Conservation (phyloP, 2,113 vertebrate genomes). For the Lontra canadensis region DNA sequence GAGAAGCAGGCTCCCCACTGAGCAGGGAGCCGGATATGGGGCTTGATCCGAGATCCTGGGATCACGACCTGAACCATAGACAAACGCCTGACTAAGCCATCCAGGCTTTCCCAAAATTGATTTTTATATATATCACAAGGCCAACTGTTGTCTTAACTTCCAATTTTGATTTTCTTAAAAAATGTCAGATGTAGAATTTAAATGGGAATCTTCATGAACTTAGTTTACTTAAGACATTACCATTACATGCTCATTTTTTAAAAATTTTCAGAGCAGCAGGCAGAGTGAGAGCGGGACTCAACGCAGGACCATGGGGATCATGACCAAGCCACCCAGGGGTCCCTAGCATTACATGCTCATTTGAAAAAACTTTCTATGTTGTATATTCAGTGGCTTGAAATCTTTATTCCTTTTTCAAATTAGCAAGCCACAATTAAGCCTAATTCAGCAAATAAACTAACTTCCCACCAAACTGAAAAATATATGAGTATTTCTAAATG, state of each 20-base stretch:
- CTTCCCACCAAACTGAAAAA: neutral
- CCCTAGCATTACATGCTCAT: neutral
- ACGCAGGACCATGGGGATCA: no score
- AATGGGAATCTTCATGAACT: neutral
- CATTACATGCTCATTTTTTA: neutral
- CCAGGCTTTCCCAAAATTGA: neutral
- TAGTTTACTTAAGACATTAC: slow-evolving; percentile 13
- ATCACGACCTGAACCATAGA: neutral
- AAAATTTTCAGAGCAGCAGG: neutral
- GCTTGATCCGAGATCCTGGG: neutral
- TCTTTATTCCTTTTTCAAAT: neutral
- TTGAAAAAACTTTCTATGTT: neutral
- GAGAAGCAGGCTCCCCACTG: no score
- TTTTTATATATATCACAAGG: neutral
- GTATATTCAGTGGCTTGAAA: neutral
- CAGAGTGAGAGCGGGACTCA: neutral
- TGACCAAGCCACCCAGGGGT: neutral
- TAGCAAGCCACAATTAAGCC: neutral
- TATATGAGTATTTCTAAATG: neutral
- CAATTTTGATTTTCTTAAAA: neutral
- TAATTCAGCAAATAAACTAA: neutral
- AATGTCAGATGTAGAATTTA: neutral
- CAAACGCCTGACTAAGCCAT: neutral
- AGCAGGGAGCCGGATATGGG: no score
- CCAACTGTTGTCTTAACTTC: neutral